Evolutionary conservation across 1,140 invertebrate genomes (phyloP).

Genomic region (Mya arenaria): DNA sequence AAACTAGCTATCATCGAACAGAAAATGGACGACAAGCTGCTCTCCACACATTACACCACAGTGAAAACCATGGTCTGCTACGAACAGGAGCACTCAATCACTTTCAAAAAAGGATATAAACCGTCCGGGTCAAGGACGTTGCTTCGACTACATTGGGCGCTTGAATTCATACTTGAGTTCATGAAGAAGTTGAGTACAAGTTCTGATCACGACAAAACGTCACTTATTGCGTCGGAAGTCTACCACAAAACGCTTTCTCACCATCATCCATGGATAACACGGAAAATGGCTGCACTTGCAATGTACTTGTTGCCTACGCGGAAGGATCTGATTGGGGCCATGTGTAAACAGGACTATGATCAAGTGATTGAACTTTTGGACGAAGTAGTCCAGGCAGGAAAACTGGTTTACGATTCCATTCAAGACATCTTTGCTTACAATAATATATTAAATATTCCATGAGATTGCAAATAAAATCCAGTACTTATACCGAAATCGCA

Average conservation of each 20-base stretch:
- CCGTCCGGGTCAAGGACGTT: slow-evolving; percentile 89
- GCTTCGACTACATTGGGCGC: slow-evolving; percentile 93
- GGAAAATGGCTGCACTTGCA: slow-evolving; percentile 88
- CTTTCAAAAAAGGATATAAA: slow-evolving; percentile 73
- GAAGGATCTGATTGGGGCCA: slow-evolving; percentile 80
- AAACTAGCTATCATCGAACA: slow-evolving; percentile 92
- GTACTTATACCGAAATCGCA: too few relatives aligned
- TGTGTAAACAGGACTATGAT: slow-evolving; percentile 78
- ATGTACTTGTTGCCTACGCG: slow-evolving; percentile 94
- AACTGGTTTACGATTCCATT: slow-evolving; percentile 88
- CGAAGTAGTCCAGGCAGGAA: slow-evolving; percentile 87
- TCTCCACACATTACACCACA: slow-evolving; percentile 85
- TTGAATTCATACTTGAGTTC: slow-evolving; percentile 96
- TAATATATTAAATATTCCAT: not conserved
- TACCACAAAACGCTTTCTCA: slow-evolving; percentile 92
- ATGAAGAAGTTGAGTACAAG: slow-evolving; percentile 87
- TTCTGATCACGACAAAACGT: slow-evolving; percentile 87
- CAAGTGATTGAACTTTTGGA: slow-evolving; percentile 84
- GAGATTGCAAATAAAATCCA: too few relatives aligned
- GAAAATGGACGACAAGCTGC: slow-evolving; percentile 82
- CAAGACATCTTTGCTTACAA: slow-evolving; percentile 76
- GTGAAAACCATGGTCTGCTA: slow-evolving; percentile 94
- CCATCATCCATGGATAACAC: slow-evolving; percentile 89
- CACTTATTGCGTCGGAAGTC: slow-evolving; percentile 88
- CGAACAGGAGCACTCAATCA: slow-evolving; percentile 88